Conservation (phyloP, 2,888 invertebrate genomes). For the Toxonevra muliebris region DNA sequence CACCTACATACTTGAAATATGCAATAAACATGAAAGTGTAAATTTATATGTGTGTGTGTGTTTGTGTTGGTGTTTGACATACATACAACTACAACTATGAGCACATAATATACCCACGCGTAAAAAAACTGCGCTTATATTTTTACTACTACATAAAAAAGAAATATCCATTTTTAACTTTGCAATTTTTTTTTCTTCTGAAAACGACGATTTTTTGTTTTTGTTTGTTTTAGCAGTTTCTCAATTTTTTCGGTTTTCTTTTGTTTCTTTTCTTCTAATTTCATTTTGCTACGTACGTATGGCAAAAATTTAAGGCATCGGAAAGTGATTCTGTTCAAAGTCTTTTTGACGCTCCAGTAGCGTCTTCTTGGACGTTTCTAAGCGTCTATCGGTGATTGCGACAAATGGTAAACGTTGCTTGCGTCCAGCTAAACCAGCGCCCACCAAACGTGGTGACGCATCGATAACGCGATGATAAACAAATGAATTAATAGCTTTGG, state of each 20-base stretch:
- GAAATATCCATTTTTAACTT: not conserved
- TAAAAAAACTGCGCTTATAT: not conserved
- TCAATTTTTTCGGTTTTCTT: constrained; percentile 26
- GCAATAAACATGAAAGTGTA: constrained; percentile 34
- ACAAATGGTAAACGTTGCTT: constrained; percentile 64
- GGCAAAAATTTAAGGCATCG: constrained; percentile 59
- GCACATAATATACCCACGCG: not conserved
- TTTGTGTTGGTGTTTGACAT: constrained; percentile 9
- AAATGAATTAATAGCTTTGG: constrained; percentile 55
- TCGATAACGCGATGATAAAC: constrained; percentile 63
- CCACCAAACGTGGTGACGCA: constrained; percentile 55
- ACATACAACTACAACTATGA: constrained; percentile 2
- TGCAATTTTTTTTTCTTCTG: constrained; percentile 17
- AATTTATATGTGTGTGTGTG: constrained; percentile 25
- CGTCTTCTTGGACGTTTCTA: constrained; percentile 57
- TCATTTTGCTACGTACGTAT: constrained; percentile 8
- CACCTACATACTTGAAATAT: constrained; percentile 31
- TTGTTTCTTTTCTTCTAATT: constrained; percentile 24
- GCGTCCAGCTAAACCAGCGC: constrained; percentile 51
- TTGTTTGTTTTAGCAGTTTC: constrained; percentile 10
- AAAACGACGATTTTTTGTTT: constrained; percentile 28
- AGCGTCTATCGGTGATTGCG: constrained; percentile 63
- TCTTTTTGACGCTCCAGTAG: constrained; percentile 55
- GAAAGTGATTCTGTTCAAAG: constrained; percentile 63
- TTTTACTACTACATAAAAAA: not conserved